phyloP scores from a whole-genome alignment of 2,113 vertebrate genomes.

The Oenanthe melanoleuca region DNA sequence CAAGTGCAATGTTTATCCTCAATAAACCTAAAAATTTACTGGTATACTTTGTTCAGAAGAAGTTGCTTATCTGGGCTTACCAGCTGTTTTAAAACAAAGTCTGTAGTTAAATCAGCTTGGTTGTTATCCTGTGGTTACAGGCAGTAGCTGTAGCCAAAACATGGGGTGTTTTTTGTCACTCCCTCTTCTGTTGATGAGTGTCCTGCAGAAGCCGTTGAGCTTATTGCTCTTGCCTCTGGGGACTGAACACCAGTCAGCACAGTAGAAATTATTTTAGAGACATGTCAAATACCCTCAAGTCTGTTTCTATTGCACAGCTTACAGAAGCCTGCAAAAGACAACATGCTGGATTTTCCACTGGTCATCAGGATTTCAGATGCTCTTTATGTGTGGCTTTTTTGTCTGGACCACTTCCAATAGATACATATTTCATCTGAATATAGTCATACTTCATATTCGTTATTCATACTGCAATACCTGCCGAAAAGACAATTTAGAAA shows the following conservation, averaged over 20 bases:
- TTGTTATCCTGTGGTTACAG: not conserved
- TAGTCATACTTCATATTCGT: not conserved
- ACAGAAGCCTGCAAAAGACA: not conserved
- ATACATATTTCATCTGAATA: not conserved
- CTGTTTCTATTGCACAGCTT: not conserved
- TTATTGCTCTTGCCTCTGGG: not conserved
- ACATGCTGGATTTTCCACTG: not conserved
- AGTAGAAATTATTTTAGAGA: not conserved
- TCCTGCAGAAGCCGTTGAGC: not conserved
- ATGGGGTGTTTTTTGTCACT: not conserved
- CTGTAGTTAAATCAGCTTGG: not conserved
- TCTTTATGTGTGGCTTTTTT: not conserved
- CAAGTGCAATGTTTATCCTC: not conserved
- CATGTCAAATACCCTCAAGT: not conserved
- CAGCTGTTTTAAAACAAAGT: not conserved
- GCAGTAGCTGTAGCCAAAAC: not conserved
- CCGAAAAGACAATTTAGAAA: not conserved
- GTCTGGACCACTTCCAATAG: not conserved
- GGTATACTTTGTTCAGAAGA: not conserved
- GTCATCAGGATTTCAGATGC: not conserved
- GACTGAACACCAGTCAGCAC: not conserved
- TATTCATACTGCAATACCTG: not conserved
- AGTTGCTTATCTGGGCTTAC: conserved; percentile 13
- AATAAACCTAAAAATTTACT: not conserved
- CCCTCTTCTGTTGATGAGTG: not conserved